A percentile compares a stretch with the other conserved stretches of the same genome.
These are phyloP conservation scores for Antheraea assamensis DNA, from an alignment of 2,888 invertebrate species.

Conservation along the genomic window DNA sequence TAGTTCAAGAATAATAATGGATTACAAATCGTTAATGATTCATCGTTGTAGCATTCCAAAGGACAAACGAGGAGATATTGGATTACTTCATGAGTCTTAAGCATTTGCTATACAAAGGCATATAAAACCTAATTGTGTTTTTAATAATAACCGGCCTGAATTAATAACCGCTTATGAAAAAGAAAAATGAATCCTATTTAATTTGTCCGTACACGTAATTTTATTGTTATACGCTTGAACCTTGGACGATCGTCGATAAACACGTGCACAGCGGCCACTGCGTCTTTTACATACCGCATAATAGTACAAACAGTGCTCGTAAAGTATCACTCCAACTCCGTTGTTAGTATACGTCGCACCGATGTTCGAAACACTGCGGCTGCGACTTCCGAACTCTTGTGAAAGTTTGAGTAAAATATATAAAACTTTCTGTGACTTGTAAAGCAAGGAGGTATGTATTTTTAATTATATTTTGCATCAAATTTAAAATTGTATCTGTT, in stretches of 20 bases:
- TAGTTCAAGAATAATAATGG: no score
- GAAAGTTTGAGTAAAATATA: constrained; percentile 12
- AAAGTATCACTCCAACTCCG: constrained; percentile 38
- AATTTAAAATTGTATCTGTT: background rate
- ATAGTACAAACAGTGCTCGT: constrained; percentile 26
- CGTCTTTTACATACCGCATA: constrained; percentile 22
- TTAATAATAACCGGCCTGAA: background rate
- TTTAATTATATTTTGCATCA: background rate
- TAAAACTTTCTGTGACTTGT: constrained; percentile 2
- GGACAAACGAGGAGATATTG: no score
- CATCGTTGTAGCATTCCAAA: no score
- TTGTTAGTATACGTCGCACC: constrained; percentile 30
- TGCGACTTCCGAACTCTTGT: constrained; percentile 17
- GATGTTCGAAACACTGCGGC: constrained; percentile 15
- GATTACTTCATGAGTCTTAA: no score
- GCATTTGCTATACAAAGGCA: no score
- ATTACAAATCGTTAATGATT: no score
- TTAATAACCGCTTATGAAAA: background rate
- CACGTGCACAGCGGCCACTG: constrained; percentile 34
- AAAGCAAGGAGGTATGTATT: constrained; percentile 14
- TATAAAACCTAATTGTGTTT: no score
- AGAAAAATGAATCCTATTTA: background rate
- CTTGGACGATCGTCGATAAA: constrained; percentile 66
- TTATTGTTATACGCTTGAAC: constrained; percentile 48
- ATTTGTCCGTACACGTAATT: background rate